Conservation (phyloP, 2,888 invertebrate genomes). For the Nemoura dubitans region DNA sequence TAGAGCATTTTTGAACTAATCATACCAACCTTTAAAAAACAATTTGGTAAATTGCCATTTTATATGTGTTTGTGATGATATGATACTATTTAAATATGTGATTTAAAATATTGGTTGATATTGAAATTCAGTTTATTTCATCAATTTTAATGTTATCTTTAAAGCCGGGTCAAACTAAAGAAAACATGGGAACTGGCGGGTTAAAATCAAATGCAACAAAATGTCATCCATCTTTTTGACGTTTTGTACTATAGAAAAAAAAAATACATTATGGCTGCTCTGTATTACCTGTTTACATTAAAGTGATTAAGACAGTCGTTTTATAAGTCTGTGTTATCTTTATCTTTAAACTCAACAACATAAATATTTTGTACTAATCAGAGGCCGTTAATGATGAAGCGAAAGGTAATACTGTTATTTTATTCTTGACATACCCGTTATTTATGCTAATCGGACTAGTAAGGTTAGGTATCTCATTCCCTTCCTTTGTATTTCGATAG, state of each 20-base stretch:
- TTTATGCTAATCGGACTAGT: neutral
- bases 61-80: neutral
- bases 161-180: neutral
- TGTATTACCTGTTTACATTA: conserved; percentile 12
- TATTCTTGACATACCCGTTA: neutral
- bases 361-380: neutral
- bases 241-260: neutral
- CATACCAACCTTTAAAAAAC: neutral
- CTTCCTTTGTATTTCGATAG: neutral
- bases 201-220: neutral
- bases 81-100: neutral
- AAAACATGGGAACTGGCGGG: neutral
- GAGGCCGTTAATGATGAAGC: neutral
- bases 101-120: too few relatives aligned
- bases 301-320: neutral
- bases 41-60: neutral
- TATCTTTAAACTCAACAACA: neutral
- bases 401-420: neutral
- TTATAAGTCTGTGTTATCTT: neutral
- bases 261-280: conserved; percentile 7
- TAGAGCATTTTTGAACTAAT: neutral
- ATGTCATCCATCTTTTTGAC: neutral
- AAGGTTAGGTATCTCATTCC: neutral
- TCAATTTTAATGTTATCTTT: neutral
- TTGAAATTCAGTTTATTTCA: neutral